phyloP scores from a whole-genome alignment of 2,797 vertebrate genomes.

The Macropodus opercularis region DNA sequence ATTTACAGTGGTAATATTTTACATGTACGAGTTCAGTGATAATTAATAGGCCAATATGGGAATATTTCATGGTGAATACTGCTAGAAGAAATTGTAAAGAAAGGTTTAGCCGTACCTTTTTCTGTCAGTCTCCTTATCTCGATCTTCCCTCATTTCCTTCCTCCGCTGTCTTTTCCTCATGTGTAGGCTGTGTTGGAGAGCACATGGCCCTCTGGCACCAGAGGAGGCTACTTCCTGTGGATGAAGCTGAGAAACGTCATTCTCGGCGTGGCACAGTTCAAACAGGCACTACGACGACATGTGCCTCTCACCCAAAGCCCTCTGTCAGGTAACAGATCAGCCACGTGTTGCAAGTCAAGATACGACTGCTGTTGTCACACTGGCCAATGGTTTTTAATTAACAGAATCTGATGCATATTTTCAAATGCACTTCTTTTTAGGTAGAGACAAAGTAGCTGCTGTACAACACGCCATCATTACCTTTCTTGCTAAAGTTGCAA shows the following conservation, averaged over 20 bases:
- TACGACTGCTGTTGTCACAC: not conserved
- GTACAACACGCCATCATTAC: too few relatives aligned
- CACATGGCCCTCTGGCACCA: slow-evolving; percentile 96
- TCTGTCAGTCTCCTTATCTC: not conserved
- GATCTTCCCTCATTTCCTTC: not conserved
- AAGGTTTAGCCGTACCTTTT: not conserved
- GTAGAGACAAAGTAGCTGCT: too few relatives aligned
- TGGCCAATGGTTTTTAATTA: too few relatives aligned
- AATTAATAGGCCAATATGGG: not conserved
- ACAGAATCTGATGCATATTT: not conserved
- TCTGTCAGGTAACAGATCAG: slow-evolving; percentile 83
- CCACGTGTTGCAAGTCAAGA: not conserved
- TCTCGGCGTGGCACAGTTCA: slow-evolving; percentile 94
- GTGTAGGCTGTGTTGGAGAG: slow-evolving; percentile 95
- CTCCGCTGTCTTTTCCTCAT: not conserved
- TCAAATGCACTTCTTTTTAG: too few relatives aligned
- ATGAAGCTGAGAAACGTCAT: slow-evolving; percentile 97
- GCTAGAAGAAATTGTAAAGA: not conserved
- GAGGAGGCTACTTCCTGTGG: slow-evolving; percentile 97
- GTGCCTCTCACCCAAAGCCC: slow-evolving; percentile 80
- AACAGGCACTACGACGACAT: slow-evolving; percentile 87
- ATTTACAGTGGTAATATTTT: too few relatives aligned
- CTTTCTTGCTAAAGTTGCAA: too few relatives aligned
- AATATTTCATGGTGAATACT: slow-evolving; percentile 3
- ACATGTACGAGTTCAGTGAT: too few relatives aligned